These are phyloP conservation scores for Rattus rattus DNA, from an alignment of 2,113 vertebrate species.

Conservation along the genomic window DNA sequence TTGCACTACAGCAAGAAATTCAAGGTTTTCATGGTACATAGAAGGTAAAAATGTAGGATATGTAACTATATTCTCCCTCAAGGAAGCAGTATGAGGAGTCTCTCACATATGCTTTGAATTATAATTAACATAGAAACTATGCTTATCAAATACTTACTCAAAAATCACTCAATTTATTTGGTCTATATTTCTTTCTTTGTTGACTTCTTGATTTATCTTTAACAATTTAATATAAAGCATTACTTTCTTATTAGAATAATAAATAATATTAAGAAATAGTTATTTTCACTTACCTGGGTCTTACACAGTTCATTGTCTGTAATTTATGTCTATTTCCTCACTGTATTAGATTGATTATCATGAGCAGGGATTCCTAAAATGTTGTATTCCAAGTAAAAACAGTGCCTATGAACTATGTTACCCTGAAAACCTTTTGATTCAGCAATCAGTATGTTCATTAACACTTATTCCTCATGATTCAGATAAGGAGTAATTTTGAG, in stretches of 20 bases:
- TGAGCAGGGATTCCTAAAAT: not conserved
- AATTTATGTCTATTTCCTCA: not conserved
- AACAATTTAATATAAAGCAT: not conserved
- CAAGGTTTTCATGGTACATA: not conserved
- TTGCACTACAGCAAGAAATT: too few species aligned
- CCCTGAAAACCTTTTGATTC: not conserved
- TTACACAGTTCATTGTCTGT: not conserved
- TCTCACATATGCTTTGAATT: not conserved
- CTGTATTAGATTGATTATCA: not conserved
- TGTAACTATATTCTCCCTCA: not conserved
- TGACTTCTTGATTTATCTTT: not conserved
- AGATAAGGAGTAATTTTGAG: not conserved
- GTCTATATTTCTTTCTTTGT: not conserved
- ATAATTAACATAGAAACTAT: not conserved
- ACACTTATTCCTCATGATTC: not conserved
- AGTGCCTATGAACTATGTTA: not conserved
- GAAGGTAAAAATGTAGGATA: not conserved
- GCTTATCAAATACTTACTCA: not conserved
- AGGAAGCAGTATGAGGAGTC: rapidly evolving
- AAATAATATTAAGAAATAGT: not conserved
- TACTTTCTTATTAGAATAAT: not conserved
- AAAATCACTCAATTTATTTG: not conserved
- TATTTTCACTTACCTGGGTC: not conserved
- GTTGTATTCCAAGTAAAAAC: not conserved
- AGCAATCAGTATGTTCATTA: not conserved